Percentiles rank a stretch among this genome's conserved stretches.
phyloP scores from a whole-genome alignment of 2,113 vertebrate genomes.

The Puffinus mauretanicus region DNA sequence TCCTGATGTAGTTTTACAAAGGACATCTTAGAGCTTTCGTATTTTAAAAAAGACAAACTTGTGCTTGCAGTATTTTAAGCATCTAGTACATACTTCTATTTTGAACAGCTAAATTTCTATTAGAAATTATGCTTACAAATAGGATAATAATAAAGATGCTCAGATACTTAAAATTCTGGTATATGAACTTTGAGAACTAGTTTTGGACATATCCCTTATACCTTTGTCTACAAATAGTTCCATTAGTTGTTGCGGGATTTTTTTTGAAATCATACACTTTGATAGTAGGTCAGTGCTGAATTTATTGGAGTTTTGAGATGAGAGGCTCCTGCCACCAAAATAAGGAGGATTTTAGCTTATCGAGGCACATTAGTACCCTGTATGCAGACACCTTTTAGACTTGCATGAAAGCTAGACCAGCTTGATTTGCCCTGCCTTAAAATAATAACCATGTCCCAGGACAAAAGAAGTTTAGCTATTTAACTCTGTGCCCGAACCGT shows the following conservation, averaged over 20 bases:
- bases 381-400: background rate
- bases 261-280: background rate
- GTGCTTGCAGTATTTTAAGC: background rate
- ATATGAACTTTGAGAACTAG: background rate
- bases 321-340: background rate
- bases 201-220: background rate
- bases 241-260: background rate
- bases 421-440: background rate
- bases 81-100: background rate
- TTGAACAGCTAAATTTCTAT: background rate
- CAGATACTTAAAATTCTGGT: background rate
- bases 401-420: background rate
- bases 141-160: background rate
- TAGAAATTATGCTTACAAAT: background rate
- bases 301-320: background rate
- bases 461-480: background rate
- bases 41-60: background rate
- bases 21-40: background rate
- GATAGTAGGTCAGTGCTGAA: background rate
- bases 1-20: background rate
- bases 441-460: background rate
- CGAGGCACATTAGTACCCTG: background rate
- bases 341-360: background rate
- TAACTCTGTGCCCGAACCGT: background rate
- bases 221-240: background rate